phyloP scores from a whole-genome alignment of 2,797 vertebrate species.

The Halcyon leucocephala region DNA sequence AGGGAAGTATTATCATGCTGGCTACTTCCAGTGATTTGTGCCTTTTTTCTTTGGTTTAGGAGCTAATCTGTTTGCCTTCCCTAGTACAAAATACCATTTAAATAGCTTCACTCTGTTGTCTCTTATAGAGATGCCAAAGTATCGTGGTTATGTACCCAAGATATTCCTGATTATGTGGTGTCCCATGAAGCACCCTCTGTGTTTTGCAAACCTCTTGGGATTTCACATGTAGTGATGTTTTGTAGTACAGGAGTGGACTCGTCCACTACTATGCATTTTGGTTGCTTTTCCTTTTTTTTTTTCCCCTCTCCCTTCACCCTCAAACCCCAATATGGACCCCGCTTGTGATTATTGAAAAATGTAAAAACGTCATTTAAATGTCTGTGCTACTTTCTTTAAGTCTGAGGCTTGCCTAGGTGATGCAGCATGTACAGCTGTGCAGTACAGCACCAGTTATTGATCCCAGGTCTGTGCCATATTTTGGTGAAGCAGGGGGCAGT shows the following conservation, averaged over 20 bases:
- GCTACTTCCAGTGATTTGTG: background rate
- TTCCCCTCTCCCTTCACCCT: background rate
- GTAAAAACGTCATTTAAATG: background rate
- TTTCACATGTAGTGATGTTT: background rate
- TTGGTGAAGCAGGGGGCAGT: background rate
- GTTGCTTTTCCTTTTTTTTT: background rate
- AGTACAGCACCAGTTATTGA: background rate
- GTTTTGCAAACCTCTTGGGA: background rate
- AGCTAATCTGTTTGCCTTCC: background rate
- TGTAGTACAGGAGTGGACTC: background rate
- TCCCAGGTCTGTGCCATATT: background rate
- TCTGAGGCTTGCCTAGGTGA: background rate
- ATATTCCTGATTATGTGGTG: background rate
- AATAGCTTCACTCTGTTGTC: background rate
- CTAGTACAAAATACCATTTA: background rate
- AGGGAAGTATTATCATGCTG: background rate
- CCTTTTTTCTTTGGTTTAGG: background rate
- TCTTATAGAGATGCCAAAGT: background rate
- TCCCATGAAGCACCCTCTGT: background rate
- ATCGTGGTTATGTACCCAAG: background rate
- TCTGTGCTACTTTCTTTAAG: background rate
- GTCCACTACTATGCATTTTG: background rate
- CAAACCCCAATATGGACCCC: background rate
- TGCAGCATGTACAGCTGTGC: background rate
- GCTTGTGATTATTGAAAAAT: background rate